A percentile compares a stretch with the other conserved stretches of the same genome.
Conservation (phyloP, 2,888 invertebrate species). For the Andrena haemorrhoa region DNA sequence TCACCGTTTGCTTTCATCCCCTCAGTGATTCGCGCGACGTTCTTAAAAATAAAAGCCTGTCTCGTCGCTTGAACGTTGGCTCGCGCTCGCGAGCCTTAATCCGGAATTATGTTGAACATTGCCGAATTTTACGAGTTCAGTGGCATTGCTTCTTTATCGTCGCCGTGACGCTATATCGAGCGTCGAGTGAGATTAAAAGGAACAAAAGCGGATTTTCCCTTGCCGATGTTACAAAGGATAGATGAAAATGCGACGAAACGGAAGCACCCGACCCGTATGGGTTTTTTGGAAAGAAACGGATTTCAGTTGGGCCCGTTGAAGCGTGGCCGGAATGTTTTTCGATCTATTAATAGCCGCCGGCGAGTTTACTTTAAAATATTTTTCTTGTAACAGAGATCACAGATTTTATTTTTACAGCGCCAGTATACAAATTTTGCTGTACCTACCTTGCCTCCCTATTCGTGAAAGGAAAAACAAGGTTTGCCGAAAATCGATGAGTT, state of each 20-base stretch:
- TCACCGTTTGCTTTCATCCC: constrained; percentile 15
- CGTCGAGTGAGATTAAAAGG: background rate
- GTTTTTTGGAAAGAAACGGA: constrained; percentile 22
- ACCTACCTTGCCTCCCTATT: background rate
- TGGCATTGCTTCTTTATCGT: constrained; percentile 19
- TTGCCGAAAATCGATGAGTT: background rate
- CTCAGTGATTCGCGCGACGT: constrained; percentile 3
- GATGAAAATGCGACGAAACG: constrained; percentile 23
- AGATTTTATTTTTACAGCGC: constrained; percentile 28
- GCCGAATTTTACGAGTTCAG: constrained; percentile 15
- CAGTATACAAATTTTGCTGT: background rate
- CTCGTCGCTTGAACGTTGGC: background rate
- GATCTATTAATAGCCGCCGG: constrained; percentile 42
- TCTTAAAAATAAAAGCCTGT: background rate
- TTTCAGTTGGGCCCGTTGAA: constrained; percentile 23
- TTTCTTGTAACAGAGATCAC: constrained; percentile 25
- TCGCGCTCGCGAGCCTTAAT: background rate
- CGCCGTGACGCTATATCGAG: background rate
- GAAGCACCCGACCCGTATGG: background rate
- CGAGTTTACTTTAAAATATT: constrained; percentile 35
- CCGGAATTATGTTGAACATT: background rate
- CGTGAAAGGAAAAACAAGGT: background rate
- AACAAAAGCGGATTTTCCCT: constrained; percentile 15
- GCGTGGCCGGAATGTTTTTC: constrained; percentile 37
- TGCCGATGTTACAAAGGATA: constrained; percentile 29